These are phyloP conservation scores for Allobates femoralis DNA, from an alignment of 2,797 vertebrate species.

Conservation along the genomic window DNA sequence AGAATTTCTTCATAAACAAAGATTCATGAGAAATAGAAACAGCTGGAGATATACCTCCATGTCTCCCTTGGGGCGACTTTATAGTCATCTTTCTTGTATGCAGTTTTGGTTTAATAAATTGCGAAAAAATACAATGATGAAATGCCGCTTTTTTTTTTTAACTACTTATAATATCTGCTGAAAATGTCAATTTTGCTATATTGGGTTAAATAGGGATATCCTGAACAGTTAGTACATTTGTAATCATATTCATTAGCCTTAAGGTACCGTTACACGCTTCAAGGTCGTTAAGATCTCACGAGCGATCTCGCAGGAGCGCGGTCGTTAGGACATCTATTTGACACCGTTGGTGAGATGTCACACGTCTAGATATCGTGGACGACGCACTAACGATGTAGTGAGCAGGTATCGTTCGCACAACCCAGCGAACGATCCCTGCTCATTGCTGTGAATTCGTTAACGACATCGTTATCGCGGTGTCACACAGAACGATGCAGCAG, in stretches of 20 bases:
- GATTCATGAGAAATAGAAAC: slow-evolving; percentile 67
- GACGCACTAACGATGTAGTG: no score
- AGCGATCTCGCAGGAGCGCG: no score
- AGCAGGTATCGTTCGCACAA: no score
- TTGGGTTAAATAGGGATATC: slow-evolving; percentile 39
- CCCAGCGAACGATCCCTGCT: no score
- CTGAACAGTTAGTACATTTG: background rate
- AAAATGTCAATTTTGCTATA: slow-evolving; percentile 43
- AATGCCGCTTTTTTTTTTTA: slow-evolving; percentile 56
- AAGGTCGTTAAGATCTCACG: no score
- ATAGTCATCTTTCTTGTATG: slow-evolving; percentile 64
- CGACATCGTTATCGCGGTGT: no score
- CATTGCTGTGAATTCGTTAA: no score
- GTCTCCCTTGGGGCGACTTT: slow-evolving; percentile 62
- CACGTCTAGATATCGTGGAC: no score
- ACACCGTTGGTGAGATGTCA: no score
- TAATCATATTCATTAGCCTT: background rate
- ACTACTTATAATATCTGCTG: slow-evolving; percentile 55
- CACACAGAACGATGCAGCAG: no score
- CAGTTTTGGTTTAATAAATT: slow-evolving; percentile 69
- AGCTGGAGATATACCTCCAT: slow-evolving; percentile 70
- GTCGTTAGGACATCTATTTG: no score
- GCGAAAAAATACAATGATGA: slow-evolving; percentile 69
- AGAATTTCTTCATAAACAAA: slow-evolving; percentile 63
- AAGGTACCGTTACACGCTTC: no score